These are phyloP conservation scores for Pogonomyrmex barbatus DNA, from an alignment of 1,140 invertebrate species.

Conservation along the genomic window DNA sequence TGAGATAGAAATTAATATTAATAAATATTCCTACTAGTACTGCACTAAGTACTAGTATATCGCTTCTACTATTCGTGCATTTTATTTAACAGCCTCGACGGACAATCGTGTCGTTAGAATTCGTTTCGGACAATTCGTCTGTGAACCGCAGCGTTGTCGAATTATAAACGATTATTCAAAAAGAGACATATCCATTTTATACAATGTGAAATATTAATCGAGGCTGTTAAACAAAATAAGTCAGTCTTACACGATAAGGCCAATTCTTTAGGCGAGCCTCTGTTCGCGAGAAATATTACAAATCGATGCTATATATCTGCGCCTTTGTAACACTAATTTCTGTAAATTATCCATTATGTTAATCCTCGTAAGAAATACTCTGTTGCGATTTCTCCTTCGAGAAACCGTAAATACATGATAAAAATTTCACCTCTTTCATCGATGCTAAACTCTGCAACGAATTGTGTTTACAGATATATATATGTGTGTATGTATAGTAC, in stretches of 20 bases:
- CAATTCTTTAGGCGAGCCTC: slow-evolving; percentile 77
- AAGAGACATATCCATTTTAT: neutral
- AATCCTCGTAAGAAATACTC: slow-evolving; percentile 27
- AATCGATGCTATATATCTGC: slow-evolving; percentile 66
- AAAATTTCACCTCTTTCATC: slow-evolving; percentile 10
- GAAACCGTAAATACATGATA: slow-evolving; percentile 27
- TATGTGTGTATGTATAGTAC: slow-evolving; percentile 41
- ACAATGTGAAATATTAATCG: slow-evolving; percentile 45
- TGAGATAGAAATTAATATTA: slow-evolving; percentile 30
- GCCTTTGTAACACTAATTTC: slow-evolving; percentile 58
- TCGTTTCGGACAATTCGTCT: neutral
- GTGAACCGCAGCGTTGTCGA: neutral
- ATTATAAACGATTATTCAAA: slow-evolving; percentile 19
- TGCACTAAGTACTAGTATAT: slow-evolving; percentile 10
- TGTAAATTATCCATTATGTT: slow-evolving; percentile 23
- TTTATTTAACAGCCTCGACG: slow-evolving; percentile 40
- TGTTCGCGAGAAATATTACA: slow-evolving; percentile 28
- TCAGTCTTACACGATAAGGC: slow-evolving; percentile 83
- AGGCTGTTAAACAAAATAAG: slow-evolving; percentile 74
- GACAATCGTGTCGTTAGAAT: neutral
- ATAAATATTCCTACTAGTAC: slow-evolving; percentile 8
- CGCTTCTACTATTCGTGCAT: slow-evolving; percentile 21
- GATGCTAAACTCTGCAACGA: slow-evolving; percentile 7
- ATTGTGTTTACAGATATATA: slow-evolving; percentile 44
- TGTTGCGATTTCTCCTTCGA: slow-evolving; percentile 4